Conservation (phyloP, 1,140 invertebrate species). For the Nephila pilipes region DNA sequence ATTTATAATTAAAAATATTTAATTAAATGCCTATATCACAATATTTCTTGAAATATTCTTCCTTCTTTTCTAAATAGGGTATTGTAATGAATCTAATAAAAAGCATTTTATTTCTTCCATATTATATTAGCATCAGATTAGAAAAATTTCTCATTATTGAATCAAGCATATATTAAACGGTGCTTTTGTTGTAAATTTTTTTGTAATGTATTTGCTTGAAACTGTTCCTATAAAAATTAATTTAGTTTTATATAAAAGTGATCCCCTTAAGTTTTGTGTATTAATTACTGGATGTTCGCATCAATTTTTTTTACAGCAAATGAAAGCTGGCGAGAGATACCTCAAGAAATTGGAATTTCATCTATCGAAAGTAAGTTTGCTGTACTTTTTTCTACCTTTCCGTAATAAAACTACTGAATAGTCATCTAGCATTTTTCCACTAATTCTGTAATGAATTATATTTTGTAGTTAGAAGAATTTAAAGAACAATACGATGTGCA, state of each 20-base stretch:
- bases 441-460: neutral
- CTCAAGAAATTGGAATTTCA: constrained; percentile 84
- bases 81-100: too few relatives aligned
- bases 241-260: too few relatives aligned
- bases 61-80: too few relatives aligned
- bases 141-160: too few relatives aligned
- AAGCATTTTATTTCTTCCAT: too few relatives aligned
- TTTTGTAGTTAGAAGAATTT: constrained; percentile 82
- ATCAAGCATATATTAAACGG: neutral
- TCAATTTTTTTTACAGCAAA: constrained; percentile 81
- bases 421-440: too few relatives aligned
- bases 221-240: neutral
- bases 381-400: neutral
- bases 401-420: too few relatives aligned
- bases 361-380: constrained; percentile 81
- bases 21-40: too few relatives aligned
- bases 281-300: neutral
- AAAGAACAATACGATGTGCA: constrained; percentile 83
- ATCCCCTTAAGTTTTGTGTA: neutral
- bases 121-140: too few relatives aligned
- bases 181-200: neutral
- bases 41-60: too few relatives aligned
- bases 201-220: neutral
- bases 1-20: too few relatives aligned
- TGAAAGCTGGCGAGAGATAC: constrained; percentile 83